phyloP scores from a whole-genome alignment of 2,888 invertebrate genomes.

The Aricia artaxerxes region DNA sequence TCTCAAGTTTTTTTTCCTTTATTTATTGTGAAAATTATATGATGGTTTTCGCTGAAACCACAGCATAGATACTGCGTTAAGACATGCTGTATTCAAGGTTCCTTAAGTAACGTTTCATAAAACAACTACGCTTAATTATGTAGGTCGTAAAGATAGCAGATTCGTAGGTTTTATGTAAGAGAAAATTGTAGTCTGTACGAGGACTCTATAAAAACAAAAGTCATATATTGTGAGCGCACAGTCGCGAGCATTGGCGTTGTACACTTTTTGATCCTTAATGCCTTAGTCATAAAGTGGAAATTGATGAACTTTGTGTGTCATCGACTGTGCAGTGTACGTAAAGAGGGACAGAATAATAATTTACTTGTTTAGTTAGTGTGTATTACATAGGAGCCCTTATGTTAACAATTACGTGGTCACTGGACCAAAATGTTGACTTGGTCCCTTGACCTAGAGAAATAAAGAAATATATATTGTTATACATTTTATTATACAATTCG shows the following conservation, averaged over 20 bases:
- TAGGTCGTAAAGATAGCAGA: slow-evolving; percentile 1
- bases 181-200: slow-evolving; percentile 7
- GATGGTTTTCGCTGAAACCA: no score
- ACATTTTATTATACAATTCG: no score
- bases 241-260: not conserved
- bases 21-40: no score
- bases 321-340: not conserved
- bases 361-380: slow-evolving; percentile 15
- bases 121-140: not conserved
- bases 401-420: slow-evolving; percentile 1
- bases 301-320: not conserved
- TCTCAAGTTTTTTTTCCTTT: no score
- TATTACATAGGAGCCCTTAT: slow-evolving; percentile 15
- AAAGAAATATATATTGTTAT: no score
- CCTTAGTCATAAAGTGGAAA: not conserved
- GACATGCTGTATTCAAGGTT: no score
- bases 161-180: slow-evolving; percentile 12
- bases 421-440: not conserved
- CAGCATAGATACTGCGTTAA: no score
- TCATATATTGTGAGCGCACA: slow-evolving; percentile 1
- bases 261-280: not conserved
- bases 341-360: slow-evolving; percentile 7
- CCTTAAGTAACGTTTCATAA: no score
- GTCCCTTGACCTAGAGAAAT: not conserved
- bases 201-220: slow-evolving; percentile 11